These are phyloP conservation scores for Aegypius monachus DNA, from an alignment of 2,113 vertebrate species.

Conservation along the genomic window DNA sequence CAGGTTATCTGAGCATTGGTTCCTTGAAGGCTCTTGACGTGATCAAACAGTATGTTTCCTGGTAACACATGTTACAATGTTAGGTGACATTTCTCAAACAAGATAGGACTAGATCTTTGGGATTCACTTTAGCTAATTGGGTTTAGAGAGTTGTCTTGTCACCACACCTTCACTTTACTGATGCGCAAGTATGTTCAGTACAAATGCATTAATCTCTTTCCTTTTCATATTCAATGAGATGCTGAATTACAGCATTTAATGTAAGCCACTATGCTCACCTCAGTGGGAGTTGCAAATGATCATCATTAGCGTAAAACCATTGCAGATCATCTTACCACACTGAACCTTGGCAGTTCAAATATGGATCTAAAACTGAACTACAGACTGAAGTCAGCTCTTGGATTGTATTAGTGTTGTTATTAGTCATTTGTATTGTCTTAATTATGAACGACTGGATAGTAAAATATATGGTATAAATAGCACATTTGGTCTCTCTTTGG, in stretches of 20 bases:
- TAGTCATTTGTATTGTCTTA: neutral
- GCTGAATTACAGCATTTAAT: neutral
- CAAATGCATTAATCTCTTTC: neutral
- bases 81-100: conserved; percentile 20
- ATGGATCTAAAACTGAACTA: neutral
- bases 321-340: neutral
- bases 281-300: neutral
- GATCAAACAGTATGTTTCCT: neutral
- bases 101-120: neutral
- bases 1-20: neutral
- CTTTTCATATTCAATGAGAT: neutral
- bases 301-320: neutral
- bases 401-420: neutral
- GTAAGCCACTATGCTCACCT: neutral
- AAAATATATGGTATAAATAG: neutral
- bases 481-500: neutral
- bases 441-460: neutral
- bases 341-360: neutral
- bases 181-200: neutral
- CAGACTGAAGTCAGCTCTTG: neutral
- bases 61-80: neutral
- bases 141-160: conserved; percentile 18
- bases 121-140: neutral
- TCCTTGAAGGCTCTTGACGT: neutral
- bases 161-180: neutral